A percentile compares a stretch with the other conserved stretches of the same genome.
phyloP scores from a whole-genome alignment of 2,113 vertebrate genomes.

The Illadopsis cleaveri region DNA sequence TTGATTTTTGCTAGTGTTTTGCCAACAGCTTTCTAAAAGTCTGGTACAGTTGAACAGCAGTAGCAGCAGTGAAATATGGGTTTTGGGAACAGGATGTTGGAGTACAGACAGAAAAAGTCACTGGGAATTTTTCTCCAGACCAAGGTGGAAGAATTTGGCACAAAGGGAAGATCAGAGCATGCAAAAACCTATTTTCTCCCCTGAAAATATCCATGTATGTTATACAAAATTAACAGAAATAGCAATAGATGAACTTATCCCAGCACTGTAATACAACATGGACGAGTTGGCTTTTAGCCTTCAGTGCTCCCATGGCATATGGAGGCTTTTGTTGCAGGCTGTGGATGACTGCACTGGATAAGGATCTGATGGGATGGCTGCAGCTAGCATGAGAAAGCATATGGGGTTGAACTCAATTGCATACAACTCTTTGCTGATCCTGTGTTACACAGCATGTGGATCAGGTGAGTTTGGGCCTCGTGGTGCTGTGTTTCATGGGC shows the following conservation, averaged over 20 bases:
- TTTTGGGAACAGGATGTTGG: neutral
- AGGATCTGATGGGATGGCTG: neutral
- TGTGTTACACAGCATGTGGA: neutral
- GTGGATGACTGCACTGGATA: neutral
- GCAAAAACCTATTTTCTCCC: neutral
- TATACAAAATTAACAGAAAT: neutral
- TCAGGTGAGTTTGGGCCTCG: accelerated
- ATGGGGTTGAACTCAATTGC: too few species aligned
- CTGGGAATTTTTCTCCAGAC: neutral
- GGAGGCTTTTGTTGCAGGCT: neutral
- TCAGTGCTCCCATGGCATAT: accelerated
- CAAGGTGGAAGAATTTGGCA: neutral
- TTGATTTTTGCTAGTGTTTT: neutral
- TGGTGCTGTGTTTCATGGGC: accelerated
- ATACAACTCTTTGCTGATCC: neutral
- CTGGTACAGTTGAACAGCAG: neutral
- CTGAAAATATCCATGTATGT: neutral
- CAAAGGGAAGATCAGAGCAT: neutral
- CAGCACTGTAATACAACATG: neutral
- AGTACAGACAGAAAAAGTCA: neutral
- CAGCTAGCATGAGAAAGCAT: accelerated
- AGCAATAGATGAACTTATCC: neutral
- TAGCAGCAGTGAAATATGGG: neutral
- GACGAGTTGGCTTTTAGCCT: neutral
- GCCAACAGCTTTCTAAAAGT: neutral